These are phyloP conservation scores for Dendrophyllia cribrosa DNA, from an alignment of 64 coral and sea anemone species.

Conservation along the genomic window DNA sequence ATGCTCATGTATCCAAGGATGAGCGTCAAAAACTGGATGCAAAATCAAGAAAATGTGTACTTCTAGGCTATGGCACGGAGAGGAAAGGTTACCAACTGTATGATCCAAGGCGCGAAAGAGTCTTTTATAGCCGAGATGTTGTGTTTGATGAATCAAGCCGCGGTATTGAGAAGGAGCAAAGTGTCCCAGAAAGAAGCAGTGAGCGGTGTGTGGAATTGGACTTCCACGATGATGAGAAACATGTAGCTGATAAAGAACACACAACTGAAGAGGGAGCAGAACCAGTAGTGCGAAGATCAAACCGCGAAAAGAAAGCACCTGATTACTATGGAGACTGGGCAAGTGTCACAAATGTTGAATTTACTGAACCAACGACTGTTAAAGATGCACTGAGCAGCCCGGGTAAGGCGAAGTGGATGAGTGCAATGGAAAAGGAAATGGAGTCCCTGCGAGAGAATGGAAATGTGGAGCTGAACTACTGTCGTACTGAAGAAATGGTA, in stretches of 20 bases:
- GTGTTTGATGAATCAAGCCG: constrained; percentile 14
- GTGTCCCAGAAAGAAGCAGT: background rate
- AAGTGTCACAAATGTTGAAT: background rate
- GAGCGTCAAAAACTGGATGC: constrained; percentile 18
- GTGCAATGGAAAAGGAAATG: constrained; percentile 36
- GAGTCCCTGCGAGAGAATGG: background rate
- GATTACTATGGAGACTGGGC: constrained; percentile 48
- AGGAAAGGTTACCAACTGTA: constrained; percentile 23
- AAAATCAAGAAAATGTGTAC: constrained; percentile 24
- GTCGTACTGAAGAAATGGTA: constrained; percentile 63
- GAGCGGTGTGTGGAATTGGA: constrained; percentile 7
- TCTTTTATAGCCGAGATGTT: constrained; percentile 41
- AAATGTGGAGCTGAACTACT: constrained; percentile 29
- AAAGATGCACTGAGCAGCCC: constrained; percentile 16
- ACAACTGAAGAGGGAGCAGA: background rate
- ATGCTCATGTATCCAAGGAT: constrained; percentile 35
- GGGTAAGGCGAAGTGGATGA: background rate
- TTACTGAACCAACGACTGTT: background rate
- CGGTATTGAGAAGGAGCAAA: background rate
- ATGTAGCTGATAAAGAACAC: too few relatives aligned
- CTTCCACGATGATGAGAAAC: background rate
- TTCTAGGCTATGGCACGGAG: constrained; percentile 26
- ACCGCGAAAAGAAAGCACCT: constrained; percentile 15
- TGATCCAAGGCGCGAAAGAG: background rate
- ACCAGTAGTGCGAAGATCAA: constrained; percentile 1